Conservation (phyloP, 2,113 vertebrate genomes). For the Microcebus jonahi region DNA sequence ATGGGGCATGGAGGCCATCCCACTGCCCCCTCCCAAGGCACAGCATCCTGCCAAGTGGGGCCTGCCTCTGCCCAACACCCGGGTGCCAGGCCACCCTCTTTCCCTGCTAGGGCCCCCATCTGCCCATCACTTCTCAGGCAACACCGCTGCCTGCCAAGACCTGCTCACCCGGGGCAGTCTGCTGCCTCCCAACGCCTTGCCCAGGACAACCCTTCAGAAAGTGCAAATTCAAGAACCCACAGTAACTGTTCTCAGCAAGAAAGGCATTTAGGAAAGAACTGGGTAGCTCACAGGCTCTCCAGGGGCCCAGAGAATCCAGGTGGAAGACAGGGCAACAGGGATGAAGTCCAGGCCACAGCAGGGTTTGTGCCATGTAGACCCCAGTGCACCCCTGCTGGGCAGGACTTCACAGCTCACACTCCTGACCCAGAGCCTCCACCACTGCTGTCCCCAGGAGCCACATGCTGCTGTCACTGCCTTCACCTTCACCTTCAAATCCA, state of each 20-base stretch:
- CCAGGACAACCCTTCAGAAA: background rate
- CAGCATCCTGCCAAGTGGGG: background rate
- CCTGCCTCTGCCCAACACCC: background rate
- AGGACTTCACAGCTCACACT: background rate
- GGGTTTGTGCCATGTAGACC: background rate
- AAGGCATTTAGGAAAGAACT: background rate
- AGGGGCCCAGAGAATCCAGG: background rate
- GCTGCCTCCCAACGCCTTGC: background rate
- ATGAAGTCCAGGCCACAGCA: background rate
- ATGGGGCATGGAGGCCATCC: background rate
- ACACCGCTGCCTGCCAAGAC: background rate
- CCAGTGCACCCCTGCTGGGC: background rate
- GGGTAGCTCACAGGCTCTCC: background rate
- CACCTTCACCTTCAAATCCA: background rate
- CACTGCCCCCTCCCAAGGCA: background rate
- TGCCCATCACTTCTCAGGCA: background rate
- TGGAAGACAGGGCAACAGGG: background rate
- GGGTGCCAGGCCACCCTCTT: background rate
- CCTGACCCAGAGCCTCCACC: background rate
- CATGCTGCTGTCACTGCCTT: background rate
- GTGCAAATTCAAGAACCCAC: background rate
- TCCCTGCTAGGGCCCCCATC: background rate
- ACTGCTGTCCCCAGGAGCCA: background rate
- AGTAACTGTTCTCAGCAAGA: background rate
- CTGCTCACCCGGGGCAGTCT: background rate